Percentiles rank a stretch among this genome's conserved stretches.
Evolutionary conservation across 2,888 invertebrate species (phyloP).

Genomic region (Pediacus dermestoides): DNA sequence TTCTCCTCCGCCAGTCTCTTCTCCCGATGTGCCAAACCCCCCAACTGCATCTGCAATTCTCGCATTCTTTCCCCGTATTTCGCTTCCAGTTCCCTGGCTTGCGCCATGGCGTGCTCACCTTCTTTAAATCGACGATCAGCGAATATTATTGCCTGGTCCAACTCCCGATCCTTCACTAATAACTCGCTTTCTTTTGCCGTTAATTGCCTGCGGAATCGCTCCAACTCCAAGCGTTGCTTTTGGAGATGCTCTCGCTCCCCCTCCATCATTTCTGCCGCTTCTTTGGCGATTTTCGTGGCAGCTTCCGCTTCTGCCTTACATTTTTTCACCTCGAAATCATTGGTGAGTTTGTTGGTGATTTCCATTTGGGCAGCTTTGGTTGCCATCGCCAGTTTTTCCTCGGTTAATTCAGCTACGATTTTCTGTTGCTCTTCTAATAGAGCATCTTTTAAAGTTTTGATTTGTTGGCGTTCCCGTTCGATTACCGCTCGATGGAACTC

Average conservation of each 20-base stretch:
- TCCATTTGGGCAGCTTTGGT: conserved; percentile 45
- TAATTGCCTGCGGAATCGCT: conserved; percentile 39
- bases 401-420: conserved; percentile 56
- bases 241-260: conserved; percentile 42
- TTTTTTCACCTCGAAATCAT: conserved; percentile 43
- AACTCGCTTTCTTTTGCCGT: conserved; percentile 38
- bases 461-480: conserved; percentile 59
- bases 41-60: conserved; percentile 57
- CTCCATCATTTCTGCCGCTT: conserved; percentile 44
- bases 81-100: conserved; percentile 47
- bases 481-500: conserved; percentile 57
- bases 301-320: conserved; percentile 47
- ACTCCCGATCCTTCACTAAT: conserved; percentile 39
- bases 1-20: conserved; percentile 62
- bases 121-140: conserved; percentile 57
- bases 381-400: conserved; percentile 54
- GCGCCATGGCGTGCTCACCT: conserved; percentile 52
- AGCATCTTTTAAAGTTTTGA: conserved; percentile 57
- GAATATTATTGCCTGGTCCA: conserved; percentile 38
- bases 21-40: conserved; percentile 55
- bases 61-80: conserved; percentile 57
- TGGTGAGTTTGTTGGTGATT: conserved; percentile 41
- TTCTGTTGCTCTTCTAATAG: conserved; percentile 59
- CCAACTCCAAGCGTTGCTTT: conserved; percentile 42
- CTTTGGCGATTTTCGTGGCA: conserved; percentile 47